These are phyloP conservation scores for Himalopsyche kuldschensis DNA, from an alignment of 2,888 invertebrate species.

Conservation along the genomic window DNA sequence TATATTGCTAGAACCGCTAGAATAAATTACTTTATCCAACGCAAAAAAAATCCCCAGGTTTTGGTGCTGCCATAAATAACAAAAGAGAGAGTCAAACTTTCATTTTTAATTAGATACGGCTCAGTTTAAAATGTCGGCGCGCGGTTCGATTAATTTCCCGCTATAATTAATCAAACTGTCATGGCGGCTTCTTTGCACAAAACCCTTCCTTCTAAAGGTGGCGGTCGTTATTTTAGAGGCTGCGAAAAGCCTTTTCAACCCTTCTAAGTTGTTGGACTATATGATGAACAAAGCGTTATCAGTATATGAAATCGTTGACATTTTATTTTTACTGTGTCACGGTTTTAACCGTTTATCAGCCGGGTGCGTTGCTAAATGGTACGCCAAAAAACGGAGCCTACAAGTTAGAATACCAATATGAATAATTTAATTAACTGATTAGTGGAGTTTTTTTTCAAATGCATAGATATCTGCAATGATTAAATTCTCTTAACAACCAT, in stretches of 20 bases:
- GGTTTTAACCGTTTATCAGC: too few relatives aligned
- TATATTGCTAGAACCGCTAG: background rate
- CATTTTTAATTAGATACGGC: background rate
- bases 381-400: too few relatives aligned
- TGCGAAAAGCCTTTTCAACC: background rate
- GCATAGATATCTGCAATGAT: too few relatives aligned
- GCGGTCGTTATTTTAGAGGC: background rate
- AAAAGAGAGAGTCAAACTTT: background rate
- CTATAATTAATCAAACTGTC: constrained; percentile 31
- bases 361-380: too few relatives aligned
- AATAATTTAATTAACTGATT: too few relatives aligned
- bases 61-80: background rate
- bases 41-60: background rate
- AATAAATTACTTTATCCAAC: background rate
- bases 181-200: constrained; percentile 3
- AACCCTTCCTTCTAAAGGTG: background rate
- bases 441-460: too few relatives aligned
- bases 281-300: background rate
- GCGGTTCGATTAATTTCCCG: constrained; percentile 28
- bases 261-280: background rate
- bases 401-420: too few relatives aligned
- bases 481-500: too few relatives aligned
- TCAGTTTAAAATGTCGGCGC: background rate
- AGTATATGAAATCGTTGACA: too few relatives aligned
- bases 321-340: too few relatives aligned